A percentile compares a stretch with the other conserved stretches of the same genome.
Conservation (phyloP, 35 echinoderm and acorn worm species). For the Anneissia japonica region DNA sequence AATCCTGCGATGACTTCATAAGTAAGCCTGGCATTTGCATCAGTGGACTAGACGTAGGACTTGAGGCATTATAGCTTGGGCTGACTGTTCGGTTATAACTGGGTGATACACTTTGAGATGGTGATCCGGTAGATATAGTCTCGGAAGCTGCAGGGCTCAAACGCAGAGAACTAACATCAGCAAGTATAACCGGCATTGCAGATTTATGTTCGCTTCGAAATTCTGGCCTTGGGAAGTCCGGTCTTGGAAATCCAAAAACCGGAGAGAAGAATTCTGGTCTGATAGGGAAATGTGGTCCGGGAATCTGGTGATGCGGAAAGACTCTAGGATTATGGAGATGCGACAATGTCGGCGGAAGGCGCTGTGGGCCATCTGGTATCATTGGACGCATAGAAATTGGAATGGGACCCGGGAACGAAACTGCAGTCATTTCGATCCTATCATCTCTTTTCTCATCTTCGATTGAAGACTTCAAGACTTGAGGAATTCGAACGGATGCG, state of each 20-base stretch:
- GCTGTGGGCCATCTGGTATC: neutral
- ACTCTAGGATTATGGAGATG: neutral
- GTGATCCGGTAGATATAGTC: neutral
- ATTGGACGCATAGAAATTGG: neutral
- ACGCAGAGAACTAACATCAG: neutral
- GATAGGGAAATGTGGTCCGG: neutral
- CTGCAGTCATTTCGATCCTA: neutral
- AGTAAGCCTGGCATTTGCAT: neutral
- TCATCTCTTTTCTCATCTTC: neutral
- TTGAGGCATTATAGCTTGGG: neutral
- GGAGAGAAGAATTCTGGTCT: neutral
- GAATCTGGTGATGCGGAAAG: neutral
- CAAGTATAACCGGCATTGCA: neutral
- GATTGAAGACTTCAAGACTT: neutral
- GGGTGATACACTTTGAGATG: neutral
- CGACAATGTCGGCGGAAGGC: neutral
- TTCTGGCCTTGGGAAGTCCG: neutral
- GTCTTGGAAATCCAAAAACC: neutral
- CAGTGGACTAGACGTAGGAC: neutral
- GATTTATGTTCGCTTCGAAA: neutral
- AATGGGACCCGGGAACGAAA: neutral
- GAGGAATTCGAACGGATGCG: conserved; percentile 44
- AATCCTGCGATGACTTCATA: neutral
- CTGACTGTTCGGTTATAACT: neutral
- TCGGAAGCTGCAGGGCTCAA: neutral